phyloP scores from a whole-genome alignment of 2,888 invertebrate genomes.

The Zootermopsis nevadensis region DNA sequence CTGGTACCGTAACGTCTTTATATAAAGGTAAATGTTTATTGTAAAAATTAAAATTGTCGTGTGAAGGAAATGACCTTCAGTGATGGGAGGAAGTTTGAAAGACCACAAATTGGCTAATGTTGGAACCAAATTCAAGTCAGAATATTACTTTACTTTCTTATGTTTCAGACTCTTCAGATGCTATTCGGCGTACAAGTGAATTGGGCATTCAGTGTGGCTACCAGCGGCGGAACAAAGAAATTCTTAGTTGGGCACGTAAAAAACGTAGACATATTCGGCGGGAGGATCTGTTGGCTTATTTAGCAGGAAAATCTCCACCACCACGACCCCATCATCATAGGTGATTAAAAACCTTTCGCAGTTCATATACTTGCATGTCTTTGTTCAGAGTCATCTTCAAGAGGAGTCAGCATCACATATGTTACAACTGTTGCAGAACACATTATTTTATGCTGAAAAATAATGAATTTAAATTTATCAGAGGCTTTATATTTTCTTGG shows the following conservation, averaged over 20 bases:
- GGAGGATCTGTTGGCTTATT: slow-evolving; percentile 81
- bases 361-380: neutral
- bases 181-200: slow-evolving; percentile 75
- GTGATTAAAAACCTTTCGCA: slow-evolving; percentile 56
- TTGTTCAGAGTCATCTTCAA: too few species aligned
- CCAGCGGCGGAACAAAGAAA: slow-evolving; percentile 79
- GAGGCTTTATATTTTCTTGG: too few species aligned
- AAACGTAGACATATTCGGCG: slow-evolving; percentile 76
- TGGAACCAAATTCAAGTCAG: too few species aligned
- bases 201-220: slow-evolving; percentile 77
- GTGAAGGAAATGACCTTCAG: neutral
- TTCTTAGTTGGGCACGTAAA: slow-evolving; percentile 81
- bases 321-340: slow-evolving; percentile 68
- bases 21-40: slow-evolving; percentile 73
- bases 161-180: slow-evolving; percentile 76
- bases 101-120: too few species aligned
- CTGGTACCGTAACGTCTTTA: slow-evolving; percentile 79
- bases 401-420: too few species aligned
- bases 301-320: slow-evolving; percentile 78
- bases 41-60: neutral
- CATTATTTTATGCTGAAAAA: too few species aligned
- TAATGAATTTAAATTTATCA: too few species aligned
- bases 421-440: too few species aligned
- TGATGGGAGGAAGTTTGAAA: neutral
- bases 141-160: too few species aligned